Conservation (phyloP, 1,140 invertebrate species). For the Hestina assimilis region DNA sequence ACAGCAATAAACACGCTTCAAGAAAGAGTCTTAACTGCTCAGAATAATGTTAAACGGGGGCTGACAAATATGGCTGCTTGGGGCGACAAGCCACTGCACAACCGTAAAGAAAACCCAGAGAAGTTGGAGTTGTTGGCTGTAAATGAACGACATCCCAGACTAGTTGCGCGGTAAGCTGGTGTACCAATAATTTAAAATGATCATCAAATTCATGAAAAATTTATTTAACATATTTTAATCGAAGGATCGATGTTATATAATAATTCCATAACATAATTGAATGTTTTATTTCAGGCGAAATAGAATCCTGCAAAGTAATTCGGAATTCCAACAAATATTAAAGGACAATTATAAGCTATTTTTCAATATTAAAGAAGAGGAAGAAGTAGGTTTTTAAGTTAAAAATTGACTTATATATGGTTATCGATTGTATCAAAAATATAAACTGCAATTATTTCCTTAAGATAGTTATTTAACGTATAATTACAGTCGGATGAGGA, state of each 20-base stretch:
- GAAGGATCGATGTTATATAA: no score
- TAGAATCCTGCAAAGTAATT: constrained; percentile 51
- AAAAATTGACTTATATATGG: neutral
- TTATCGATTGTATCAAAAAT: neutral
- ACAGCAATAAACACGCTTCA: constrained; percentile 78
- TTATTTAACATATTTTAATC: no score
- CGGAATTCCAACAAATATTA: constrained; percentile 54
- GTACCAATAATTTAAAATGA: neutral
- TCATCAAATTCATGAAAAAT: neutral
- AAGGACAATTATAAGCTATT: constrained; percentile 63
- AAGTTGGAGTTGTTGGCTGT: constrained; percentile 66
- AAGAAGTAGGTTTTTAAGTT: constrained; percentile 43
- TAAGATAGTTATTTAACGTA: no score
- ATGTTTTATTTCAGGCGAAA: constrained; percentile 44
- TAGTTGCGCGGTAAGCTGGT: constrained; percentile 39
- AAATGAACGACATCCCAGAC: constrained; percentile 55
- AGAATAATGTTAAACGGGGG: constrained; percentile 81
- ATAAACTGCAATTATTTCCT: neutral
- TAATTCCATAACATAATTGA: neutral
- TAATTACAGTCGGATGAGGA: constrained; percentile 44
- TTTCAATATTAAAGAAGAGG: constrained; percentile 67
- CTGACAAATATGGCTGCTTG: constrained; percentile 82
- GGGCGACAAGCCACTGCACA: constrained; percentile 84
- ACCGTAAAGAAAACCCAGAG: constrained; percentile 67
- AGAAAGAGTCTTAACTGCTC: constrained; percentile 82